Percentiles rank a stretch among this genome's conserved stretches.
Evolutionary conservation across 1,140 invertebrate genomes (phyloP).

Genomic region (Reticulitermes speratus): DNA sequence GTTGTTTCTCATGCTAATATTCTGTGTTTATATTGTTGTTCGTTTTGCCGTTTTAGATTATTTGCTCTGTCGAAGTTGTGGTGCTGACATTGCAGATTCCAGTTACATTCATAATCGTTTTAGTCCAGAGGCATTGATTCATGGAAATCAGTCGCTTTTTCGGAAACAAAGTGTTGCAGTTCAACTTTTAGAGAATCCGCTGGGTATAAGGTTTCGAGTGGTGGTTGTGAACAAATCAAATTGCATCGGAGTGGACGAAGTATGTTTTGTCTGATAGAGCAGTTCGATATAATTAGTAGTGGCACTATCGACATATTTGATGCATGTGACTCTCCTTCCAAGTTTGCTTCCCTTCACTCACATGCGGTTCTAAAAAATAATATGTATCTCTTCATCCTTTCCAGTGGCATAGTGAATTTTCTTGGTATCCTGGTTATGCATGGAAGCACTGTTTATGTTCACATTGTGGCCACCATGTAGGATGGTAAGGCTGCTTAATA

Average conservation of each 20-base stretch:
- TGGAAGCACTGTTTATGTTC: slow-evolving; percentile 51
- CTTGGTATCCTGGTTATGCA: slow-evolving; percentile 51
- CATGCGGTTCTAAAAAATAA: neutral
- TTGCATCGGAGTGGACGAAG: slow-evolving; percentile 44
- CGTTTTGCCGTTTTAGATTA: slow-evolving; percentile 43
- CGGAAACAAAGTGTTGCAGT: slow-evolving; percentile 50
- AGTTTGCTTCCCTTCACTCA: too few relatives aligned
- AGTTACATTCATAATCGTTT: slow-evolving; percentile 50
- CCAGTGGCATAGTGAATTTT: slow-evolving; percentile 43
- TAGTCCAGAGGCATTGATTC: slow-evolving; percentile 49
- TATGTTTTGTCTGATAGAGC: neutral
- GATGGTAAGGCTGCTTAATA: slow-evolving; percentile 46
- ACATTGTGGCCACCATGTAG: slow-evolving; percentile 47
- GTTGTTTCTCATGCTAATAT: too few relatives aligned
- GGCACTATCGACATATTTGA: too few relatives aligned
- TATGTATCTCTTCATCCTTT: slow-evolving; percentile 21
- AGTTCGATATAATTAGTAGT: neutral
- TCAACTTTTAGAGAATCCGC: slow-evolving; percentile 52
- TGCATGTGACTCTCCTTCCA: too few relatives aligned
- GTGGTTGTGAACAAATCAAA: slow-evolving; percentile 50
- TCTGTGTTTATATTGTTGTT: neutral
- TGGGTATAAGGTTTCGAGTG: slow-evolving; percentile 51
- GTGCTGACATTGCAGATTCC: slow-evolving; percentile 52
- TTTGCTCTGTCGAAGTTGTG: slow-evolving; percentile 53
- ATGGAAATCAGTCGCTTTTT: slow-evolving; percentile 52